Base-by-base conservation (phyloP, 2,888 invertebrate species). In the Thereva nobilitata region DNA sequence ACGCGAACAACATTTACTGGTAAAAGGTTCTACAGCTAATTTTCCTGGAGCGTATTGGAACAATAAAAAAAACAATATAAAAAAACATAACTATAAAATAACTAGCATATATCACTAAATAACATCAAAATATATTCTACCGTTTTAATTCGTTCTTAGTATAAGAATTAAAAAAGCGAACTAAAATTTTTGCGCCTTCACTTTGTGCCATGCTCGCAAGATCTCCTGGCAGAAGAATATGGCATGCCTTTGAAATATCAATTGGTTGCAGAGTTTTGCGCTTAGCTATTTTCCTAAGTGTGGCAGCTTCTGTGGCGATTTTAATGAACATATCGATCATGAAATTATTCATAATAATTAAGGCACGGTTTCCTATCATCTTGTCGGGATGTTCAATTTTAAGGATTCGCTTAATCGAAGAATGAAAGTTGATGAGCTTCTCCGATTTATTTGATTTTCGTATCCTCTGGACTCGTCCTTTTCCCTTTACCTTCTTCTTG, bases 271-370 rank as follows among this genome's bases (percentile, higher is more conserved):
- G 44, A 2, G 70, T 70, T 38, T 56, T 55, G 3, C 64, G 41
- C 4, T 68, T 66, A 2, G 53, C 37, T 6, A 8, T 9, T 37
- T 12, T 41, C 7, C 42, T 52, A 1, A 67, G 23, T 9, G 34
- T 37, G 47, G 38, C 38, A 7, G 70, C 66, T 44, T 61, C 59
- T 47, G 2, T 12, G 1, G 64, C 52, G 7, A 70, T 63, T 8
- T 37, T 34, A n/a, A 50, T 8, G 38, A 70, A 56, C 47, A 70
- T 61, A 47, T 57, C 63, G 35, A 50, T 67, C 6, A 67, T 38
- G 37, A 64, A 57, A 56, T 59, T 34, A 44, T 70, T 68, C 10
- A 68, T 42, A 5, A 66, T 10, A 10, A 41, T 38, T 59, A 70
- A 64, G 5, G 67, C 42, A 4, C 7, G 44, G 1, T 37, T 57